phyloP scores from a whole-genome alignment of 2,113 vertebrate species.

The Toxostoma redivivum region DNA sequence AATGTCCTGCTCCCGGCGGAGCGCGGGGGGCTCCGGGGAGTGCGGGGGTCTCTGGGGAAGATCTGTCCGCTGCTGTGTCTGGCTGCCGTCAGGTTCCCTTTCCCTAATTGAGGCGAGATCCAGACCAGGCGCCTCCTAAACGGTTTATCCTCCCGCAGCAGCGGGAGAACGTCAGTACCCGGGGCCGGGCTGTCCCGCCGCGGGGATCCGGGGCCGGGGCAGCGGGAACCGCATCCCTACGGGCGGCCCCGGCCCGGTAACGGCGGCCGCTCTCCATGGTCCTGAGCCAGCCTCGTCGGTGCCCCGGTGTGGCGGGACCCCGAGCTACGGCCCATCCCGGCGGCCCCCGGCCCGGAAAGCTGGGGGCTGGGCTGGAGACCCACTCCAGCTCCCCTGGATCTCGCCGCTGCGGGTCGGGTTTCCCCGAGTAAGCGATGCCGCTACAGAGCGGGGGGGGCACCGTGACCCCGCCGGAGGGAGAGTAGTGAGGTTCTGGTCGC shows the following conservation, averaged over 20 bases:
- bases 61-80: neutral
- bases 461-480: neutral
- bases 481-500: neutral
- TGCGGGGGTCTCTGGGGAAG: neutral
- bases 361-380: neutral
- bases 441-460: neutral
- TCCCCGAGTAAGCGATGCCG: slow-evolving; percentile 2
- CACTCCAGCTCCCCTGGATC: neutral
- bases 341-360: too few species aligned
- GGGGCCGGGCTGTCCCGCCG: neutral
- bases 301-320: neutral
- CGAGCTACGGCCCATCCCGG: neutral
- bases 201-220: neutral
- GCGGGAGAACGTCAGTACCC: neutral
- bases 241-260: neutral
- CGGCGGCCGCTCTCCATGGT: slow-evolving; percentile 35
- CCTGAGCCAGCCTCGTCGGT: neutral
- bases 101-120: neutral
- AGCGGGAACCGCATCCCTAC: neutral
- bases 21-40: fast-evolving
- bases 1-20: neutral
- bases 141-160: neutral
- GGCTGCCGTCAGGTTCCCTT: neutral
- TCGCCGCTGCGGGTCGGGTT: neutral
- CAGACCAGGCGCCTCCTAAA: neutral